A percentile compares a stretch with the other conserved stretches of the same genome.
Evolutionary conservation across 2,113 vertebrate species (phyloP).

Genomic region (Gracilinanus agilis): DNA sequence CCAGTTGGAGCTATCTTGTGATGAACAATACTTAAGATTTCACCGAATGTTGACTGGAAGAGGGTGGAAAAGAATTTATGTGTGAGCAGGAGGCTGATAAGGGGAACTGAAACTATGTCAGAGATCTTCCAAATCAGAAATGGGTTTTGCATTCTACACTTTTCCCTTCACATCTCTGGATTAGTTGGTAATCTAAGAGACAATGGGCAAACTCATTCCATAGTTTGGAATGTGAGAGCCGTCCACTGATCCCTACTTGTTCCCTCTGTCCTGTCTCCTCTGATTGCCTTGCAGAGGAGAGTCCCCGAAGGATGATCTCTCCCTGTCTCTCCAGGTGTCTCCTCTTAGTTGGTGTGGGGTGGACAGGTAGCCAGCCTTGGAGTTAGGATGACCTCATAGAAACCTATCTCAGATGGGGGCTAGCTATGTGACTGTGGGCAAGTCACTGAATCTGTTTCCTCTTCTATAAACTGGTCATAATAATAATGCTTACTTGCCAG

Average conservation of each 20-base stretch:
- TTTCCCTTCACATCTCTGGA: background rate
- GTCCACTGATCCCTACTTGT: background rate
- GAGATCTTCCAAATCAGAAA: background rate
- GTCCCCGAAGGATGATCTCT: background rate
- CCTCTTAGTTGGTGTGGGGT: background rate
- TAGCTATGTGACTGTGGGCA: background rate
- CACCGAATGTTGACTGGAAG: background rate
- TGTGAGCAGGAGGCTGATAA: background rate
- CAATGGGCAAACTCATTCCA: background rate
- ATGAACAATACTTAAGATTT: background rate
- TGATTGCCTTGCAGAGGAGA: background rate
- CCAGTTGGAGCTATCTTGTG: background rate
- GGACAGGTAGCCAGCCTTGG: background rate
- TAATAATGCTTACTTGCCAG: background rate
- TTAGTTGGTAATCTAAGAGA: background rate
- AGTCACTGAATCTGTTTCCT: background rate
- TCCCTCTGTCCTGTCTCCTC: background rate
- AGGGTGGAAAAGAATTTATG: background rate
- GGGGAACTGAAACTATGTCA: background rate
- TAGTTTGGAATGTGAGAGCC: background rate
- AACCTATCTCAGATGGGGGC: background rate
- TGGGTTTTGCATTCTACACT: background rate
- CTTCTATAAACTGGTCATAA: background rate
- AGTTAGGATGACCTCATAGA: background rate
- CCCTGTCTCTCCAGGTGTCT: background rate